Base-by-base conservation (phyloP, 2,797 vertebrate genomes). In the Periparus ater region DNA sequence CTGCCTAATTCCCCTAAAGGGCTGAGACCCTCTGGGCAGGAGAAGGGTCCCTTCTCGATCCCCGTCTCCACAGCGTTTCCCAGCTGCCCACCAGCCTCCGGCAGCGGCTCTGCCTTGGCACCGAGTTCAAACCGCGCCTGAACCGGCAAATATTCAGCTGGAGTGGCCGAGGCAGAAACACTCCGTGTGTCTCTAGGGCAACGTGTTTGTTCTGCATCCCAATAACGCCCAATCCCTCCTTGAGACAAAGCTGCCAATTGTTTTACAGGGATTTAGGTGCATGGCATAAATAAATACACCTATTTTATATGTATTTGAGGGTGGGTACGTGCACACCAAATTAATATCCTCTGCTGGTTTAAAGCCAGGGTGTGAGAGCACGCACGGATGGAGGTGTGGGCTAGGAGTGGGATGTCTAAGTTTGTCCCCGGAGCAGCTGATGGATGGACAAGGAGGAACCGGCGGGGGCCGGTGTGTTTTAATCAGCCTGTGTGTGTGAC, bases 391-490 rank as follows among this genome's bases (percentile, higher is more conserved):
- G 83, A 89, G 45, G 55, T 76, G 63, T 63, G 82, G 76, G 88
- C 36, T 86, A 36, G 71, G 58, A 81, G 48, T 21, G 15, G 76
- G 55, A 63, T 92, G 89, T 78, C 36, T 40, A 91, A 84, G 82
- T 89, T 91, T 88, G 89, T 81, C 76, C 88, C 71, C 2, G 0
- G 66, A 92, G 91, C 3, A 0, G 65, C 91, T 94, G 93, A 96
- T 81, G 88, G 88, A 95, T 95, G 93, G 80, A 85, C 48, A 34
- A 78, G 91, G 85, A 91, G 92, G 79, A 86, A 70, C 48, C 13
- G 0, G 71, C 0, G 9, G 77, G 73, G 77, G 63, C 42, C 21
- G 10, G 42, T 76, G 3, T 18, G 40, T 74, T 96, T 95, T 93
- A 92, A 91, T 96, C 92, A 93, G 92, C 2, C 0, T 66, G 50